Evolutionary conservation across 2,888 invertebrate species (phyloP).

Genomic region (Catonia carolina): DNA sequence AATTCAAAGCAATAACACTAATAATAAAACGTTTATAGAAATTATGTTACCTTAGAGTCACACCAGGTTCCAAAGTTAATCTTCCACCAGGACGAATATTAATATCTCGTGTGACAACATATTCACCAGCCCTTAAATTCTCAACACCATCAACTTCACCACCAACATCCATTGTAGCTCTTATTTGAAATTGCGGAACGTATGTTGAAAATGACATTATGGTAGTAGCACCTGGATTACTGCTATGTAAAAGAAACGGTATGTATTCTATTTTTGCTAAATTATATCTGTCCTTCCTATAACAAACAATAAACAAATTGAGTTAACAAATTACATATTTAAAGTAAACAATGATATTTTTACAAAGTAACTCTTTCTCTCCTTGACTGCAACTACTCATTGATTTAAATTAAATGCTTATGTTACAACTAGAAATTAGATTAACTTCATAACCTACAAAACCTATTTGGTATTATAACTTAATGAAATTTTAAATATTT

Average conservation of each 20-base stretch:
- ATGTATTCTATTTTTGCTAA: slow-evolving; percentile 86
- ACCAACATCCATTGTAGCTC: slow-evolving; percentile 66
- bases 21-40: too few relatives aligned
- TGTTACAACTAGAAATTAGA: too few relatives aligned
- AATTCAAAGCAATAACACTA: too few relatives aligned
- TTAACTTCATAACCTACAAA: too few relatives aligned
- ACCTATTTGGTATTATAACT: too few relatives aligned
- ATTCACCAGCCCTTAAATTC: slow-evolving; percentile 73
- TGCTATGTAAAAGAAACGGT: slow-evolving; percentile 83
- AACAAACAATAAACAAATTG: slow-evolving; percentile 19
- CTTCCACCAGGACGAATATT: slow-evolving; percentile 85
- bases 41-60: slow-evolving; percentile 63
- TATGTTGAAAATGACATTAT: slow-evolving; percentile 68
- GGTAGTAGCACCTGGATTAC: slow-evolving; percentile 80
- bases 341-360: not conserved
- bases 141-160: slow-evolving; percentile 92
- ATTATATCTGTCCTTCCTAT: slow-evolving; percentile 85
- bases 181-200: slow-evolving; percentile 69
- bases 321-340: slow-evolving; percentile 1
- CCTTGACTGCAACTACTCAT: not conserved
- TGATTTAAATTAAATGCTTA: too few relatives aligned
- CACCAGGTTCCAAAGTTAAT: slow-evolving; percentile 80
- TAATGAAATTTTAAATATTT: too few relatives aligned
- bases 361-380: not conserved
- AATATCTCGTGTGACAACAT: slow-evolving; percentile 88